Conservation (phyloP, 2,888 invertebrate species). For the Uropetala carovei region DNA sequence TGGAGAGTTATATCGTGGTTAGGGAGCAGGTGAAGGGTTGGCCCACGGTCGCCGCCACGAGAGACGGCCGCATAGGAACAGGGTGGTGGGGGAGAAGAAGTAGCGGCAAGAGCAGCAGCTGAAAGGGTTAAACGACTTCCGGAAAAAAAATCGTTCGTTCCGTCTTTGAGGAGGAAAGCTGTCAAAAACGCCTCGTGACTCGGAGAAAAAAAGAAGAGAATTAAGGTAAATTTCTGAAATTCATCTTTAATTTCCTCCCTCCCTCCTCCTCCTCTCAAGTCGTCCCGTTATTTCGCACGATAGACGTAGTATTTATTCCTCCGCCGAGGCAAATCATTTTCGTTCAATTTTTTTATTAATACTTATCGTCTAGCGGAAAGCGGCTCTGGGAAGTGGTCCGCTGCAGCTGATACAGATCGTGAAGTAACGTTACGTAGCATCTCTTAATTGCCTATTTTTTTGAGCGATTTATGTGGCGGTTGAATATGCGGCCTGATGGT, state of each 20-base stretch:
- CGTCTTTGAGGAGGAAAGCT: slow-evolving; percentile 27
- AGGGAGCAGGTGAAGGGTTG: slow-evolving; percentile 22
- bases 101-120: slow-evolving; percentile 1
- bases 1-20: slow-evolving; percentile 19
- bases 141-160: background rate
- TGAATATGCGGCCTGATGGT: background rate
- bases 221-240: background rate
- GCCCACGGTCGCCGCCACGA: slow-evolving; percentile 15
- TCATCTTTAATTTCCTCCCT: background rate
- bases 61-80: background rate
- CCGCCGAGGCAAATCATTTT: background rate
- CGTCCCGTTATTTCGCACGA: background rate
- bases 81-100: background rate
- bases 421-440: background rate
- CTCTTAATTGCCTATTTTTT: slow-evolving; percentile 2
- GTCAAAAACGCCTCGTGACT: slow-evolving; percentile 23
- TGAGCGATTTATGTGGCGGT: no score
- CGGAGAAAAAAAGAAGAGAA: background rate
- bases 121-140: slow-evolving; percentile 32
- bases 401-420: background rate
- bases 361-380: background rate
- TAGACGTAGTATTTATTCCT: background rate
- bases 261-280: background rate
- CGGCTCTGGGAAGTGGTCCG: background rate
- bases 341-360: background rate